phyloP scores from a whole-genome alignment of 2,888 invertebrate genomes.

The Laothoe populi region DNA sequence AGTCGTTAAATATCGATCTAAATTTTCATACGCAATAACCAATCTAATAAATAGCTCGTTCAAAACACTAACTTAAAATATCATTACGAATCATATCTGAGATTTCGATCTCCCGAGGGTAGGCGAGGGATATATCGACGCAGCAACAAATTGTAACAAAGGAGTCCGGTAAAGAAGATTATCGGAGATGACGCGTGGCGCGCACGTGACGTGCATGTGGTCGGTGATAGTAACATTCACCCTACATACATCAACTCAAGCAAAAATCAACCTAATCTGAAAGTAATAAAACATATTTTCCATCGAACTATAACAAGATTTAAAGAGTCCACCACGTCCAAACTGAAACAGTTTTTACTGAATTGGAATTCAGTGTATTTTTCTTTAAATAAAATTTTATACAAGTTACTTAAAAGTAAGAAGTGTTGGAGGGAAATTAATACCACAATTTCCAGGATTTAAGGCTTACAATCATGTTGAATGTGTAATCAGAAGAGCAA shows the following conservation, averaged over 20 bases:
- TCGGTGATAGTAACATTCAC: conserved; percentile 65
- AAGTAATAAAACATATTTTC: conserved; percentile 33
- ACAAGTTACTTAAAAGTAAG: conserved; percentile 73
- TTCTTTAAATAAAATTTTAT: conserved; percentile 34
- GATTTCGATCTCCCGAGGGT: conserved; percentile 70
- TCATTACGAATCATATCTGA: conserved; percentile 80
- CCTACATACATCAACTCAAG: conserved; percentile 48
- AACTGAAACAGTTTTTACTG: conserved; percentile 50
- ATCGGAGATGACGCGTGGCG: conserved; percentile 77
- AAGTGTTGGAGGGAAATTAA: conserved; percentile 83
- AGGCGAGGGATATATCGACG: conserved; percentile 61
- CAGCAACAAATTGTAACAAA: conserved; percentile 83
- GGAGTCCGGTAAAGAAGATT: conserved; percentile 80
- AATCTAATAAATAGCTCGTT: conserved; percentile 64
- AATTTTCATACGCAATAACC: conserved; percentile 1
- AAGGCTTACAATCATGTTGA: conserved; percentile 79
- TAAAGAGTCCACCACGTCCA: conserved; percentile 31
- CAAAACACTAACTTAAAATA: conserved; percentile 80
- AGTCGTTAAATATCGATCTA: background rate
- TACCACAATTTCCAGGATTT: conserved; percentile 83
- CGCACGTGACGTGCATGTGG: conserved; percentile 76
- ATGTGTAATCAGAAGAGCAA: conserved; percentile 77
- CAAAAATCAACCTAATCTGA: conserved; percentile 39
- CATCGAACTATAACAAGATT: conserved; percentile 37
- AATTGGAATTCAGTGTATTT: conserved; percentile 41